These are phyloP conservation scores for Myotis yumanensis DNA, from an alignment of 2,113 vertebrate species.

Conservation along the genomic window DNA sequence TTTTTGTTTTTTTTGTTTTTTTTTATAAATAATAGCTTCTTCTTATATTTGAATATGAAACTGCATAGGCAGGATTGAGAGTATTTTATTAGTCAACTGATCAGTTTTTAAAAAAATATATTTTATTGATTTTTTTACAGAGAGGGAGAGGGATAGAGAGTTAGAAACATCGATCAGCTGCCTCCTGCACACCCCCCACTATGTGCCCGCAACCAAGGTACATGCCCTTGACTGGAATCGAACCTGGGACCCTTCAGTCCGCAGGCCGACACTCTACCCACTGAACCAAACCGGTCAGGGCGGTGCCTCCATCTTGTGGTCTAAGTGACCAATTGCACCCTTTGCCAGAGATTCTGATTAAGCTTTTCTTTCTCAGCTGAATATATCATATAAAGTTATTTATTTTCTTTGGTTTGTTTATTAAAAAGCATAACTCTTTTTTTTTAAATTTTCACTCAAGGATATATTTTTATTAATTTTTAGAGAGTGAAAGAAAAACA, in stretches of 20 bases:
- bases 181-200: no score
- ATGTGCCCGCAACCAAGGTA: no score
- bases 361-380: background rate
- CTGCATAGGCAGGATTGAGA: background rate
- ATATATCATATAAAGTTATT: background rate
- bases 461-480: background rate
- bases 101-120: background rate
- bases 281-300: no score
- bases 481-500: background rate
- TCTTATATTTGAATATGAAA: background rate
- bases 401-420: slow-evolving; percentile 12
- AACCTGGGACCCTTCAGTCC: no score
- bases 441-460: background rate
- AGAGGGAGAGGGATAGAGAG: no score
- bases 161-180: no score
- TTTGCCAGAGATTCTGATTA: background rate
- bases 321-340: slow-evolving; percentile 29
- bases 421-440: slow-evolving; percentile 10
- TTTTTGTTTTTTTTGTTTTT: no score
- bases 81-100: background rate
- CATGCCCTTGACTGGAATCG: no score
- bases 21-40: background rate
- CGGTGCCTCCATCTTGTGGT: slow-evolving; percentile 59
- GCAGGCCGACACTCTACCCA: no score
- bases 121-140: no score